Base-by-base conservation (phyloP, 2,888 invertebrate species). In the Lycia hirtaria region DNA sequence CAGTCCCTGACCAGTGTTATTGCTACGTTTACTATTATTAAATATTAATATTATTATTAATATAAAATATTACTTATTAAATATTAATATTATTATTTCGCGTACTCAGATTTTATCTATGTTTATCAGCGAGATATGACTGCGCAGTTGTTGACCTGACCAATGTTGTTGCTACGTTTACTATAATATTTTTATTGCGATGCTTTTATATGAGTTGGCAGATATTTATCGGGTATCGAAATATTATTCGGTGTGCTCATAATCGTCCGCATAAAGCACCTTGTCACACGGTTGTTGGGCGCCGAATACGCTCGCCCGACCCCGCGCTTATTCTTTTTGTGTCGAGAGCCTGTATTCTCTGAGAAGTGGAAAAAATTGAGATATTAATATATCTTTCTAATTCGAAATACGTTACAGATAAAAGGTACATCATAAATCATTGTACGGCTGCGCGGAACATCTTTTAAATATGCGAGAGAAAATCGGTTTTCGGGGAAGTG, bases 361-460 rank as follows among this genome's bases (percentile, higher is more conserved):
- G 89, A 86, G 89, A 89, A 83, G 84, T 89, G 88, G 89, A 91
- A 92, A 92, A 92, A 91, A 92, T 91, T 81, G 88, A 91, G 90
- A 90, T 90, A 91, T 91, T 90, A 91, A 90, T 90, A 89, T 90
- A 90, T 91, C 91, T 89, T 88, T 90, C 91, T 91, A 91, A 92
- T 91, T 90, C 84, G 88, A 88, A 92, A 92, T 90, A 90, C 87
- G 89, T 89, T 90, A 83, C 81, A 88, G 82, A 89, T 89, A 90
- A 91, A 90, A 78, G 91, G 84, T 74, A 73, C 75, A 83, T 84
- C 89, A 88, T 92, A 90, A 91, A 91, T 91, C 91, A 91, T 88
- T 85, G 77, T 81, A 75, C 76, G 75, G 75, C 69, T 71, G 85
- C 80, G 85, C 79, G 78, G 81, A 83, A 84, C 84, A 77, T 77